Evolutionary conservation across 1,140 invertebrate species (phyloP), one percentile per base, ranked within the genome.

Genomic region (Diprion similis): DNA sequence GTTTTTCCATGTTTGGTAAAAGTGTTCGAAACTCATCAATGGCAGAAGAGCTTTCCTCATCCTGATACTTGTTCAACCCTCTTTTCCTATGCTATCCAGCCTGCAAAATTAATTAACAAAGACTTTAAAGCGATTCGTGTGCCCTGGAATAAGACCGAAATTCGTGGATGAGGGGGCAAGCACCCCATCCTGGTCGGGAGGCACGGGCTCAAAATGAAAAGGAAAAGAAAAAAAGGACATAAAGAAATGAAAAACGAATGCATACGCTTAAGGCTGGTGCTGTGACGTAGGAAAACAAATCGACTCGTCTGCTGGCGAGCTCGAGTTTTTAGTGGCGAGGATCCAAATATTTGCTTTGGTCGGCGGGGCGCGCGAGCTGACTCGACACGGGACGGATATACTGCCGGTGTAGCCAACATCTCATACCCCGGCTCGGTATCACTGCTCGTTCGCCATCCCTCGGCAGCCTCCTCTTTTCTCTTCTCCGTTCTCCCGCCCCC

Each of bases 311-410:
- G 51, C 51, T 87, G 85, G 86, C 85, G 86, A 79, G 85, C 79
- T 83, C 82, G 82, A 87, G 82, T 87, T 86, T 87, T 87, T 87
- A 88, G 84, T 88, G 86, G 86, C 87, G 80, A 80, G 80, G 81
- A 81, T 87, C 86, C 87, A 87, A 87, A 88, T 87, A 87, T 86
- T 88, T 85, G 84, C 82, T 84, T 80, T 81, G 78, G 80, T 76
- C 83, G 81, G 79, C 78, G 75, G 76, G 78, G 78, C 68, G 72
- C 77, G 51, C 51, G 51, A 59, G 51, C 51, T 59, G 51, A 59
- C 51, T 59, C 51, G 51, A 59, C 51, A 59, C 51, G 51, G 51
- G 51, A 59, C 51, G 51, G 51, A 59, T 59, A 59, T 59, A 59
- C 51, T 59, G 51, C 51, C 51, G 51, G 1, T 59, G 51, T 59